Conservation (phyloP, 2,888 invertebrate genomes). For the Bellardia bayeri region DNA sequence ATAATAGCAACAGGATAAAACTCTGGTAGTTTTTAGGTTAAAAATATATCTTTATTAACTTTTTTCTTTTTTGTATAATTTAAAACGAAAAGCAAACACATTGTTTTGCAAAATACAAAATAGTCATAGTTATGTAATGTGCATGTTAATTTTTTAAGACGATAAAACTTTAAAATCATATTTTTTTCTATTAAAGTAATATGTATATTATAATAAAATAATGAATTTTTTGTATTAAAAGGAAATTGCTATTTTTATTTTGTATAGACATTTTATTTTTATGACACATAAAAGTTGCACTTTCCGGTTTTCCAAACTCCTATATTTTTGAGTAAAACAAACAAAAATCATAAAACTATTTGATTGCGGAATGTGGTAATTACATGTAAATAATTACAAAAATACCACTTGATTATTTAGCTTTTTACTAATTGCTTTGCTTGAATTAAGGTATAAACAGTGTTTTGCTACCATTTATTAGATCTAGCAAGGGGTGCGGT, state of each 20-base stretch:
- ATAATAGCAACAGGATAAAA: conserved; percentile 34
- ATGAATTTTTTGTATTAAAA: conserved; percentile 43
- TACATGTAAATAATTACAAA: too few relatives aligned
- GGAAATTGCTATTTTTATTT: conserved; percentile 46
- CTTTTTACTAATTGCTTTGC: too few relatives aligned
- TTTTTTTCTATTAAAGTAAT: conserved; percentile 38
- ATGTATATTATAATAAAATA: conserved; percentile 39
- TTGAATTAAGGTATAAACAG: too few relatives aligned
- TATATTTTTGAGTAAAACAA: neutral
- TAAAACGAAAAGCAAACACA: conserved; percentile 20
- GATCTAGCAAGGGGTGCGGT: too few relatives aligned
- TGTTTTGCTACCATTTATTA: too few relatives aligned
- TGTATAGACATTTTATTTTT: neutral
- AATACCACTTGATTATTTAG: too few relatives aligned
- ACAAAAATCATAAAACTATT: neutral
- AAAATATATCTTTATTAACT: neutral
- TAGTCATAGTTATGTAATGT: conserved; percentile 71
- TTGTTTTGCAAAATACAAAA: conserved; percentile 56
- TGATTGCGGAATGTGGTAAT: too few relatives aligned
- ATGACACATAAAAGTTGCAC: neutral
- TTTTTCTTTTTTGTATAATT: conserved; percentile 23
- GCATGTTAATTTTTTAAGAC: conserved; percentile 50
- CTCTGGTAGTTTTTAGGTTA: conserved; percentile 63
- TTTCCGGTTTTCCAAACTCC: neutral
- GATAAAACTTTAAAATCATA: conserved; percentile 26